Evolutionary conservation across 2,888 invertebrate genomes (phyloP).

Genomic region (Muscina levida): DNA sequence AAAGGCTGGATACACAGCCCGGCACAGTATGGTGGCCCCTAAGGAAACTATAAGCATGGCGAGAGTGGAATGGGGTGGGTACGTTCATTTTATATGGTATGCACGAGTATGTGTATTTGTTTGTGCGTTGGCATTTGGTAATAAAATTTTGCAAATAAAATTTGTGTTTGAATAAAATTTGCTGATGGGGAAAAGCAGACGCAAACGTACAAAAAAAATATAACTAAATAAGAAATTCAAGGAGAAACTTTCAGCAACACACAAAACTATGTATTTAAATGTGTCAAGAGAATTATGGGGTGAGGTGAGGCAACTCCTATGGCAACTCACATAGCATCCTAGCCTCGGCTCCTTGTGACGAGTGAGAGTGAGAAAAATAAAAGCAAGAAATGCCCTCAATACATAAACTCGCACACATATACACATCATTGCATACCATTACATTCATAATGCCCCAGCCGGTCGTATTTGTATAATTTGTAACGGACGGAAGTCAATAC

Average conservation of each 20-base stretch:
- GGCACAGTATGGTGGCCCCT: background rate
- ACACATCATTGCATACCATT: background rate
- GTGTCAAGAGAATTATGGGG: slow-evolving; percentile 8
- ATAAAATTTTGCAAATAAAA: slow-evolving; percentile 28
- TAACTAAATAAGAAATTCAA: background rate
- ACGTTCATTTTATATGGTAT: no score
- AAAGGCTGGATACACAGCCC: no score
- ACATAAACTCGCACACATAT: background rate
- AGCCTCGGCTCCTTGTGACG: background rate
- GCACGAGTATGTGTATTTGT: background rate
- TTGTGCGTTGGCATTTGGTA: slow-evolving; percentile 12
- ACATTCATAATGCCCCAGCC: background rate
- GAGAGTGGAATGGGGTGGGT: no score
- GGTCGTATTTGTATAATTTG: slow-evolving; percentile 2
- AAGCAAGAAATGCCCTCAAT: background rate
- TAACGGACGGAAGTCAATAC: slow-evolving; percentile 28
- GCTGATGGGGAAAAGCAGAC: slow-evolving; percentile 14
- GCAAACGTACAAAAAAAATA: background rate
- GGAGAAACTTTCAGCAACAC: slow-evolving; percentile 3
- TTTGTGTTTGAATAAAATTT: slow-evolving; percentile 18
- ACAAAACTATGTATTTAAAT: slow-evolving; percentile 24
- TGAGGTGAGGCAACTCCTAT: background rate
- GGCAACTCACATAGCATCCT: background rate
- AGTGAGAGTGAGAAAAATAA: background rate
- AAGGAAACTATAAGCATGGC: no score